A percentile compares a stretch with the other conserved stretches of the same genome.
Evolutionary conservation across 2,113 vertebrate species (phyloP).

Genomic region (Hippocampus barbouri): DNA sequence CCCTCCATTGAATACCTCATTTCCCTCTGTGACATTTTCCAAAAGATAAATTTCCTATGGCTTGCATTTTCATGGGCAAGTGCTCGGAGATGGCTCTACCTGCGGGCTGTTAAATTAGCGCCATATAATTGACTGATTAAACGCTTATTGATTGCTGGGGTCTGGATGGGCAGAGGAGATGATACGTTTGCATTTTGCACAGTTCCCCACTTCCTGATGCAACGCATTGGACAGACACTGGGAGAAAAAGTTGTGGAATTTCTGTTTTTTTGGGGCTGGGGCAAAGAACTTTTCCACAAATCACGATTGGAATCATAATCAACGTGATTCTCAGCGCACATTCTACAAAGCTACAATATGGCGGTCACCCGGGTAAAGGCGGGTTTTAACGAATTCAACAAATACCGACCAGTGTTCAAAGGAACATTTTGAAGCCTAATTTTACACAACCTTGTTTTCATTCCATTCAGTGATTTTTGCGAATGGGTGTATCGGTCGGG

Average conservation of each 20-base stretch:
- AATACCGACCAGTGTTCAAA: neutral
- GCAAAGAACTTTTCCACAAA: slow-evolving; percentile 20
- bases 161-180: slow-evolving; percentile 57
- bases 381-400: neutral
- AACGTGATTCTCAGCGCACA: neutral
- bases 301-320: neutral
- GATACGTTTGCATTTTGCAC: slow-evolving; percentile 54
- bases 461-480: too few relatives aligned
- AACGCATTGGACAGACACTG: slow-evolving; percentile 7
- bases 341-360: neutral
- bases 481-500: too few relatives aligned
- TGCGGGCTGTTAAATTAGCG: slow-evolving; percentile 71
- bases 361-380: neutral
- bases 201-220: slow-evolving; percentile 31
- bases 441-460: too few relatives aligned
- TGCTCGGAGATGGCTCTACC: slow-evolving; percentile 58
- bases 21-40: slow-evolving; percentile 69
- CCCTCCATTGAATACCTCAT: slow-evolving; percentile 60
- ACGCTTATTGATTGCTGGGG: slow-evolving; percentile 73
- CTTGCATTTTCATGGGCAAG: slow-evolving; percentile 63
- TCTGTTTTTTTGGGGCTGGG: slow-evolving; percentile 1
- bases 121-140: slow-evolving; percentile 76
- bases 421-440: neutral
- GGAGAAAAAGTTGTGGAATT: neutral
- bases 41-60: slow-evolving; percentile 69